Percentiles rank a stretch among this genome's conserved stretches.
Evolutionary conservation across 2,888 invertebrate genomes (phyloP).

Genomic region (Hanleya hanleyi): DNA sequence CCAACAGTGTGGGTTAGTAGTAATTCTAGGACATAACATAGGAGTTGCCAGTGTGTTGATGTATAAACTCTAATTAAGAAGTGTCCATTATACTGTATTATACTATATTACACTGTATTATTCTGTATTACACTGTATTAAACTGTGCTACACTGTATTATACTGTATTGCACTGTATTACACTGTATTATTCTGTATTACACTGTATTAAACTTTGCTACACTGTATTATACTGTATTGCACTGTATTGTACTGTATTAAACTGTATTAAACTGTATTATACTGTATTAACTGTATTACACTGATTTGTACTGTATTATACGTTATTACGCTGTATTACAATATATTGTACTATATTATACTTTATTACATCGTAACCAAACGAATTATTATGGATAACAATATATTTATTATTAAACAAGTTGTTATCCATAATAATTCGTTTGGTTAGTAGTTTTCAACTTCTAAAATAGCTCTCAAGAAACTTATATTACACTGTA

Average conservation of each 20-base stretch:
- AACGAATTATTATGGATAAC: too few relatives aligned
- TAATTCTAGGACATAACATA: too few relatives aligned
- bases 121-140: conserved; percentile 31
- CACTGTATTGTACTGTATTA: conserved; percentile 24
- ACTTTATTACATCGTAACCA: too few relatives aligned
- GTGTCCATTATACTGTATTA: conserved; percentile 25
- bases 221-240: conserved; percentile 31
- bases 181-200: conserved; percentile 33
- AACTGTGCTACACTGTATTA: conserved; percentile 29
- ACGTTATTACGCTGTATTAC: conserved; percentile 22
- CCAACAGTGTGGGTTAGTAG: too few relatives aligned
- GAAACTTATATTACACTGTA: too few relatives aligned
- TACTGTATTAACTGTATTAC: conserved; percentile 22
- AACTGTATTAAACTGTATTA: conserved; percentile 7
- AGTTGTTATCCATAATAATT: too few relatives aligned
- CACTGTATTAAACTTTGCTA: conserved; percentile 32
- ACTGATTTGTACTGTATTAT: conserved; percentile 12
- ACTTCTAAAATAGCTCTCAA: too few relatives aligned
- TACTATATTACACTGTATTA: conserved; percentile 29
- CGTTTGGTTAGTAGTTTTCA: too few relatives aligned
- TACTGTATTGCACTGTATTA: conserved; percentile 30
- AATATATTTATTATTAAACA: too few relatives aligned
- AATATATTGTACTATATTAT: conserved; percentile 12
- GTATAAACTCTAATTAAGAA: too few relatives aligned
- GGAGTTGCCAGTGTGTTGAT: too few relatives aligned